phyloP scores from a whole-genome alignment of 2,888 invertebrate genomes.

The Lypha dubia region DNA sequence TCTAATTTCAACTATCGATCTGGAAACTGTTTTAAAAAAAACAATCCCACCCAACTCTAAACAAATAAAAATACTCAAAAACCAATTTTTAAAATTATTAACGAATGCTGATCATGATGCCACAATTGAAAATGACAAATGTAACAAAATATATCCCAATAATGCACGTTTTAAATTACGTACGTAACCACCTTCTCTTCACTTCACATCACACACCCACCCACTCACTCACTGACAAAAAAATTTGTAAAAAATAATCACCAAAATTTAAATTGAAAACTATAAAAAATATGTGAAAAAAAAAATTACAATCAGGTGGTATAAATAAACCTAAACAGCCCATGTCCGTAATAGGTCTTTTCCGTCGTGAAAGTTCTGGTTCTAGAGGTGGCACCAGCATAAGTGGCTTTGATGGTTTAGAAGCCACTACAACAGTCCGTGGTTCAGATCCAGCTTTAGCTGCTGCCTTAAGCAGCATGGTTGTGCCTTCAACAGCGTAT shows the following conservation, averaged over 20 bases:
- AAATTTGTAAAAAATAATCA: conserved; percentile 14
- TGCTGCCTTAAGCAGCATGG: conserved; percentile 80
- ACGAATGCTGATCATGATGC: conserved; percentile 36
- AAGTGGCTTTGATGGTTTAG: conserved; percentile 84
- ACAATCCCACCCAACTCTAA: conserved; percentile 8
- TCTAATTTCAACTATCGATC: conserved; percentile 59
- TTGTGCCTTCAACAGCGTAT: conserved; percentile 82
- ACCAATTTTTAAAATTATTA: neutral
- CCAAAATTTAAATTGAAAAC: conserved; percentile 40
- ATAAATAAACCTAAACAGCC: conserved; percentile 93
- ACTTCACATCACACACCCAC: conserved; percentile 9
- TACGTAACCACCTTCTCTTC: conserved; percentile 15
- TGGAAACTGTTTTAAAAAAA: conserved; percentile 42
- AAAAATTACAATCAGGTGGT: conserved; percentile 87
- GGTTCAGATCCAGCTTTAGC: conserved; percentile 85
- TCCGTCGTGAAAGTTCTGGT: conserved; percentile 91
- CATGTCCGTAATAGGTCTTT: conserved; percentile 94
- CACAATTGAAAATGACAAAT: conserved; percentile 17
- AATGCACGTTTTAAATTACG: conserved; percentile 46
- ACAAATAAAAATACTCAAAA: conserved; percentile 11
- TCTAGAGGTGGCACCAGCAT: conserved; percentile 85
- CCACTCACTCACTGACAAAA: neutral
- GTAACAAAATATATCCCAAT: neutral
- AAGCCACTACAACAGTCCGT: conserved; percentile 79
- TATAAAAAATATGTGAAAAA: conserved; percentile 54